Evolutionary conservation across 2,113 vertebrate genomes (phyloP).

Genomic region (Athene noctua): DNA sequence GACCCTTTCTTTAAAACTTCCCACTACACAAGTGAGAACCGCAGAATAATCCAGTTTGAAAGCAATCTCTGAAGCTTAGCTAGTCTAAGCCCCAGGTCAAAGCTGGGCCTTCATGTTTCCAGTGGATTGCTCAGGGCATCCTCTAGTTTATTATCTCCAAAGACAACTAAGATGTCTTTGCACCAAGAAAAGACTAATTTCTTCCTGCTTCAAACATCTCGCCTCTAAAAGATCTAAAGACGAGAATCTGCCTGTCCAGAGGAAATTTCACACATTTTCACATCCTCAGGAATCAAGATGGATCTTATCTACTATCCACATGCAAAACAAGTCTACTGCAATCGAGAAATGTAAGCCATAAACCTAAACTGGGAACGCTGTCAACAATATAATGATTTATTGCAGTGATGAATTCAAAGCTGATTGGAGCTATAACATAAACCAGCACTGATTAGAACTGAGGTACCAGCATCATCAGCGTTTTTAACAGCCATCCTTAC

Average conservation of each 20-base stretch:
- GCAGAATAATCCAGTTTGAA: not conserved
- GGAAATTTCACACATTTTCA: not conserved
- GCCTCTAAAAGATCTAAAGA: not conserved
- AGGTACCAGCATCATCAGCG: not conserved
- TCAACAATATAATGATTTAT: not conserved
- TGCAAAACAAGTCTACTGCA: not conserved
- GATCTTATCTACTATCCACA: not conserved
- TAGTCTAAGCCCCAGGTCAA: not conserved
- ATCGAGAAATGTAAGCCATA: not conserved
- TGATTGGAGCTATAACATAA: not conserved
- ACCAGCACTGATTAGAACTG: not conserved
- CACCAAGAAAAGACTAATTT: not conserved
- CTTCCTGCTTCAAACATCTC: not conserved
- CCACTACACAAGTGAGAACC: not conserved
- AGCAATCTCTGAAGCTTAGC: not conserved
- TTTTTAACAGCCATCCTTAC: slow-evolving; percentile 61
- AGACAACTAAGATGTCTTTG: not conserved
- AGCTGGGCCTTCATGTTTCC: not conserved
- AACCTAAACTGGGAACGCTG: accelerated
- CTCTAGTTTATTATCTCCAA: not conserved
- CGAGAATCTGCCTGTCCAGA: not conserved
- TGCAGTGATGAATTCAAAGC: not conserved
- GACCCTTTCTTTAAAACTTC: not conserved
- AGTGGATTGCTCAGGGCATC: not conserved
- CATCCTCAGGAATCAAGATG: not conserved